phyloP scores from a whole-genome alignment of 2,113 vertebrate species.

The Canis aureus region DNA sequence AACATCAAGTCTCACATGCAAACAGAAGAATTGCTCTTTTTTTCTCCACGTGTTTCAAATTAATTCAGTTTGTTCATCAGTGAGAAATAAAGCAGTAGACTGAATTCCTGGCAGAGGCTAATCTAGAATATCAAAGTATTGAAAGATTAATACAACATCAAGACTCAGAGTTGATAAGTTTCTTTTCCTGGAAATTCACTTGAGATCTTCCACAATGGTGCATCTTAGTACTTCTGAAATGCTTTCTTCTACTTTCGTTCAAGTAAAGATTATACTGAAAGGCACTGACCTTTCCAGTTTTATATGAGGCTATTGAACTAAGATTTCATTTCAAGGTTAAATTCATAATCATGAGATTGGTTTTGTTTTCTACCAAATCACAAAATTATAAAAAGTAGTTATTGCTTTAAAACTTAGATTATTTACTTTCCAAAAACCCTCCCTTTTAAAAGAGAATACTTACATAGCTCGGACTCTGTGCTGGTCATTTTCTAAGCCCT shows the following conservation, averaged over 20 bases:
- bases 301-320: not conserved
- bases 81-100: conserved; percentile 83
- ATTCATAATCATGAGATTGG: not conserved
- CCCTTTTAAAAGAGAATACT: not conserved
- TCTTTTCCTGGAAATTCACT: not conserved
- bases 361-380: conserved; percentile 41
- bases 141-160: conserved; percentile 73
- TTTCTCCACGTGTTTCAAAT: conserved; percentile 86
- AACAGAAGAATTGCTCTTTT: conserved; percentile 82
- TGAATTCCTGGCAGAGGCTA: conserved; percentile 77
- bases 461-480: not conserved
- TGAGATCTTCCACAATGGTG: not conserved
- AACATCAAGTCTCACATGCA: conserved; percentile 83
- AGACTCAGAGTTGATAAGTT: conserved; percentile 15
- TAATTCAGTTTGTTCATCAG: conserved; percentile 84
- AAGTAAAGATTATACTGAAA: not conserved
- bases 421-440: not conserved
- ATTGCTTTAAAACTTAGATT: not conserved
- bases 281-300: not conserved
- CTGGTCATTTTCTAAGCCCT: not conserved
- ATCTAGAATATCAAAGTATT: conserved; percentile 78
- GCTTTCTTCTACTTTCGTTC: not conserved
- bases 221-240: not conserved
- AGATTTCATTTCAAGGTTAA: not conserved
- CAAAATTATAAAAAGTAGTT: not conserved